These are phyloP conservation scores for Caradrina clavipalpis DNA, from an alignment of 2,888 invertebrate species.

Conservation along the genomic window DNA sequence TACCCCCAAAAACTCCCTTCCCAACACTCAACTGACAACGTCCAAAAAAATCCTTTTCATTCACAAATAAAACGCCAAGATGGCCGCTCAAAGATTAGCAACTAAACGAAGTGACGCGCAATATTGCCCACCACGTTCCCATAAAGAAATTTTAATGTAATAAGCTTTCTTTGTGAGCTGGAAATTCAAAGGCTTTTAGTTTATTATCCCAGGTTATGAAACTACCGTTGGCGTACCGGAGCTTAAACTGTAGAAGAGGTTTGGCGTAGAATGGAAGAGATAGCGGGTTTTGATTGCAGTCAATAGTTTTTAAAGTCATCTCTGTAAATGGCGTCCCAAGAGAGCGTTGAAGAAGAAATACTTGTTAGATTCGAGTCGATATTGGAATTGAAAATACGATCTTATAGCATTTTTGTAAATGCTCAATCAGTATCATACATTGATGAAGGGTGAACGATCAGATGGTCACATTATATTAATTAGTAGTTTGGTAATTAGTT, in stretches of 20 bases:
- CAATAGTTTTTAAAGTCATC: too few relatives aligned
- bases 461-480: too few relatives aligned
- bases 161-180: conserved; percentile 84
- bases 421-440: too few relatives aligned
- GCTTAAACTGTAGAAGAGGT: conserved; percentile 69
- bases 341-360: too few relatives aligned
- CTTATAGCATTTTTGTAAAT: too few relatives aligned
- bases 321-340: too few relatives aligned
- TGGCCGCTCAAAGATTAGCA: conserved; percentile 50
- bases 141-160: conserved; percentile 84
- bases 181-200: conserved; percentile 85
- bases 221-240: conserved; percentile 71
- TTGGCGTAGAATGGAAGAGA: conserved; percentile 37
- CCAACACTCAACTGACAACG: not conserved
- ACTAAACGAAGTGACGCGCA: conserved; percentile 69
- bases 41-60: conserved; percentile 6
- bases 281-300: not conserved
- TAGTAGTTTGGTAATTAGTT: too few relatives aligned
- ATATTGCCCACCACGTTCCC: conserved; percentile 70
- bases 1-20: too few relatives aligned
- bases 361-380: too few relatives aligned
- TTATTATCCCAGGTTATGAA: conserved; percentile 86
- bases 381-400: too few relatives aligned
- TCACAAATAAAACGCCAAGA: conserved; percentile 32
- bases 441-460: too few relatives aligned